Evolutionary conservation across 2,113 vertebrate species (phyloP).

Genomic region (Ramphastos sulfuratus): DNA sequence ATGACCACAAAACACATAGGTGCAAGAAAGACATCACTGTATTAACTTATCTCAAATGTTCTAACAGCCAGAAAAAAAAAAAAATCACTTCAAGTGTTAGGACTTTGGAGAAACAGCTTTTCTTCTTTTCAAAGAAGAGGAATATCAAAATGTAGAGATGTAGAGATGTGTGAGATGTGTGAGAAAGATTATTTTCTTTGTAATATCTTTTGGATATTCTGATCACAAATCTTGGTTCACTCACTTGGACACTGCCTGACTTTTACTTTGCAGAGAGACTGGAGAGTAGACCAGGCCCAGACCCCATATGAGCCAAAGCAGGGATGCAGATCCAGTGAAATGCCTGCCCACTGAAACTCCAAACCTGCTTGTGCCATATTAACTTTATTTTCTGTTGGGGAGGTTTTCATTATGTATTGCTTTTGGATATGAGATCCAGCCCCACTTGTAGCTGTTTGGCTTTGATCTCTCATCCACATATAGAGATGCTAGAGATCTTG

Average conservation of each 20-base stretch:
- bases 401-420: background rate
- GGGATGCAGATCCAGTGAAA: background rate
- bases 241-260: no score
- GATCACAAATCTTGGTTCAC: background rate
- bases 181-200: no score
- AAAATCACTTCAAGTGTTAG: background rate
- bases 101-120: no score
- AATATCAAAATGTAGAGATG: background rate
- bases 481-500: no score
- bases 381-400: background rate
- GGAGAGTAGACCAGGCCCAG: background rate
- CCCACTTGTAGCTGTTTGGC: background rate
- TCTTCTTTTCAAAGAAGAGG: no score
- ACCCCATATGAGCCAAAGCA: background rate
- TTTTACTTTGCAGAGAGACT: no score
- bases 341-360: background rate
- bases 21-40: background rate
- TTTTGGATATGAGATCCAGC: background rate
- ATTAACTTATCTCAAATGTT: background rate
- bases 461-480: background rate
- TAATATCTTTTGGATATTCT: background rate
- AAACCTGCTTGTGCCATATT: background rate
- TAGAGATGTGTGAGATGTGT: background rate
- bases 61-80: background rate
- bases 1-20: background rate